A percentile compares a stretch with the other conserved stretches of the same genome.
Evolutionary conservation across 2,797 vertebrate species (phyloP).

Genomic region (Siniperca scherzeri): DNA sequence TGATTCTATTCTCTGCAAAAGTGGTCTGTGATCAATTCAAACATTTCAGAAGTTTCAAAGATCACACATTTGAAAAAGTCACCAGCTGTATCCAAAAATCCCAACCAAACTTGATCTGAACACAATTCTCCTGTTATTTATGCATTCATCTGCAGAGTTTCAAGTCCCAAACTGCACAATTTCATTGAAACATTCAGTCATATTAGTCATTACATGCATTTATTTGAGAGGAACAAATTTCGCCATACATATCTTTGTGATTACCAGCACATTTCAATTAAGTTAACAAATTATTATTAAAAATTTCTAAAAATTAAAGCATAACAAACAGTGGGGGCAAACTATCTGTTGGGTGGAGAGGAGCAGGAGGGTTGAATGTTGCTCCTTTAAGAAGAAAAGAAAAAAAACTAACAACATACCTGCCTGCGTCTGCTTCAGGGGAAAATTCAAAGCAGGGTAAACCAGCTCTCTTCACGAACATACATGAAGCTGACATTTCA

Average conservation of each 20-base stretch:
- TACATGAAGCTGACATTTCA: conserved; percentile 33
- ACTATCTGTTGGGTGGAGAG: conserved; percentile 60
- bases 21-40: not conserved
- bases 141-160: conserved; percentile 8
- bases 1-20: not conserved
- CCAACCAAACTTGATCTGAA: not conserved
- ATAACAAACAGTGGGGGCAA: conserved; percentile 83
- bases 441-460: conserved; percentile 25
- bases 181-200: conserved; percentile 67
- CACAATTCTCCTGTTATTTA: not conserved
- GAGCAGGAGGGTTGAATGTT: conserved; percentile 42
- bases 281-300: conserved; percentile 88
- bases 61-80: not conserved
- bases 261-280: conserved; percentile 88
- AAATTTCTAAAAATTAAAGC: conserved; percentile 88
- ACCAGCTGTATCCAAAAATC: not conserved
- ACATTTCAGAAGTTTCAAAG: conserved; percentile 1
- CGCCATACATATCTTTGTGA: conserved; percentile 88
- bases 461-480: conserved; percentile 32
- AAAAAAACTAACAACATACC: conserved; percentile 13
- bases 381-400: conserved; percentile 35
- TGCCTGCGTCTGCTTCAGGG: conserved; percentile 31
- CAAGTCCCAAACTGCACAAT: conserved; percentile 3
- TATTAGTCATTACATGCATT: conserved; percentile 88
- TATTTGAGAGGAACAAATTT: conserved; percentile 87